phyloP scores from a whole-genome alignment of 2,113 vertebrate genomes.

The Phalacrocorax carbo region DNA sequence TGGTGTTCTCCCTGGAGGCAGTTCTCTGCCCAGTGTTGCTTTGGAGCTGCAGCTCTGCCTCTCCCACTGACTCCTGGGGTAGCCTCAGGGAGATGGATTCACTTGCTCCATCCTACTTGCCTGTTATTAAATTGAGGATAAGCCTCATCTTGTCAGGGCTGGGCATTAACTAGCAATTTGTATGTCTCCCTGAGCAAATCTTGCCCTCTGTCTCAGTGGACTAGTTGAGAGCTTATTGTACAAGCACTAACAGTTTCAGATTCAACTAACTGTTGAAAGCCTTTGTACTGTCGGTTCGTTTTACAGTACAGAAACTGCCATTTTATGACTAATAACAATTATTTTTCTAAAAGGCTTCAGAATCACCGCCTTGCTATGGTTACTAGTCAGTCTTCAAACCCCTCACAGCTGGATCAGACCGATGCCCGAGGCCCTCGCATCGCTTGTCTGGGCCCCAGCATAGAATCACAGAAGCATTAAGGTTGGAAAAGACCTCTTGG shows the following conservation, averaged over 20 bases:
- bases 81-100: not conserved
- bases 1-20: not conserved
- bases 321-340: not conserved
- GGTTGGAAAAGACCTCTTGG: too few species aligned
- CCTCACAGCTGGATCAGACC: accelerated
- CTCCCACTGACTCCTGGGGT: not conserved
- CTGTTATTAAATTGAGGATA: not conserved
- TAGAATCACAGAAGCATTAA: too few species aligned
- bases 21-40: not conserved
- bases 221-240: not conserved
- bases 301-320: too few species aligned
- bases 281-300: not conserved
- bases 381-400: not conserved
- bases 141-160: not conserved
- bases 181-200: not conserved
- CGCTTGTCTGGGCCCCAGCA: not conserved
- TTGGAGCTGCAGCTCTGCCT: not conserved
- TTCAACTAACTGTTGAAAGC: too few species aligned
- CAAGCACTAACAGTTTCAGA: too few species aligned
- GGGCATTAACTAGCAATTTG: not conserved
- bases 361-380: not conserved
- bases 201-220: not conserved
- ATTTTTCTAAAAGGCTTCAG: not conserved
- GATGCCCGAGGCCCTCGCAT: not conserved
- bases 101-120: not conserved